phyloP scores from a whole-genome alignment of 1,140 invertebrate genomes.

The Palaemon carinicauda region DNA sequence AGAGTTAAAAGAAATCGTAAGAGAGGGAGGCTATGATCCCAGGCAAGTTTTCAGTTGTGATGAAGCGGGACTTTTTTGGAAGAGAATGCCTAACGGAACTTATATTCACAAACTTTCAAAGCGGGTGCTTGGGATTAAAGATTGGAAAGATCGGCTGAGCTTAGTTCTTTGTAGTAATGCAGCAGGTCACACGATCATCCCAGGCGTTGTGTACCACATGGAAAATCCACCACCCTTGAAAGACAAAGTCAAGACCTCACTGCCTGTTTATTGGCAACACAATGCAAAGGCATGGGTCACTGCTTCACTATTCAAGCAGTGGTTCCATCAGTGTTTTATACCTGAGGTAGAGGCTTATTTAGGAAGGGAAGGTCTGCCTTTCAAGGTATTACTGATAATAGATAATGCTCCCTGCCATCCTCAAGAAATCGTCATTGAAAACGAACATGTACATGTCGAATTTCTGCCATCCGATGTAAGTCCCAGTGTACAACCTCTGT shows the following conservation, averaged over 20 bases:
- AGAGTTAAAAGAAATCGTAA: too few species aligned
- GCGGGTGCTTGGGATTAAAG: neutral
- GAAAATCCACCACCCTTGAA: neutral
- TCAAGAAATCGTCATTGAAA: neutral
- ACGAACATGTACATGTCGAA: neutral
- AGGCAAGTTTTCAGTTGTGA: too few species aligned
- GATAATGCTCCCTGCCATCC: neutral
- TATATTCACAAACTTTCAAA: neutral
- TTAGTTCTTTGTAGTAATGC: neutral
- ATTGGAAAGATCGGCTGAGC: neutral
- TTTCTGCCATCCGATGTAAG: neutral
- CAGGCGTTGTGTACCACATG: neutral
- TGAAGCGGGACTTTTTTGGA: neutral
- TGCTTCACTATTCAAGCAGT: neutral
- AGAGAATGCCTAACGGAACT: neutral
- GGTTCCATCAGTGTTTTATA: conserved; percentile 17
- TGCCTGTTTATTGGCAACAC: neutral
- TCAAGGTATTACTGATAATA: neutral
- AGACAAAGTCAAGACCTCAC: neutral
- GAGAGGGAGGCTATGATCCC: too few species aligned
- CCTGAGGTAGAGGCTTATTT: neutral
- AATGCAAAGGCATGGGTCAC: conserved; percentile 2
- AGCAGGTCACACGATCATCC: neutral
- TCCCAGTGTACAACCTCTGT: neutral
- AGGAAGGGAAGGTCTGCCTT: neutral